Evolutionary conservation across 2,113 vertebrate species (phyloP).

Genomic region (Stomatorhinus ivindoensis): DNA sequence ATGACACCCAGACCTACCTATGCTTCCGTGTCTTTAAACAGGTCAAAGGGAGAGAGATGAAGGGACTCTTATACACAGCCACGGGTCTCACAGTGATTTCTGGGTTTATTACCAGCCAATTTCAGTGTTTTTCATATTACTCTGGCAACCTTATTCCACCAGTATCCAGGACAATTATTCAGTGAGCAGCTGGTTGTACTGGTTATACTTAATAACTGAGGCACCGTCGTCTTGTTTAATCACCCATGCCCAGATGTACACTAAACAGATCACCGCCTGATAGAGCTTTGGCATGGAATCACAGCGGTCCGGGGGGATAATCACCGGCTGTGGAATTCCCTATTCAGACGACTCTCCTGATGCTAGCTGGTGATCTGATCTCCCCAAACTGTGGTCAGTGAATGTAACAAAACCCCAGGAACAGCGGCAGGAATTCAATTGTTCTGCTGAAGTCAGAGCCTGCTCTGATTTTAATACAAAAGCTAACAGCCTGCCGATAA

Average conservation of each 20-base stretch:
- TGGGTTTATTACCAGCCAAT: not conserved
- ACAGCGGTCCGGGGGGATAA: not conserved
- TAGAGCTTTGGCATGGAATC: not conserved
- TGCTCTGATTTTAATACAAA: not conserved
- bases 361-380: not conserved
- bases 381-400: not conserved
- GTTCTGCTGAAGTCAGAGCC: not conserved
- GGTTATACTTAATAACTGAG: not conserved
- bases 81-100: not conserved
- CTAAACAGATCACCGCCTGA: not conserved
- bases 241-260: constrained; percentile 1
- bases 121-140: not conserved
- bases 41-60: not conserved
- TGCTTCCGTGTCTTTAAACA: not conserved
- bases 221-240: not conserved
- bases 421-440: not conserved
- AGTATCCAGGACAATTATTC: not conserved
- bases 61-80: not conserved
- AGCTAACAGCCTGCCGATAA: not conserved
- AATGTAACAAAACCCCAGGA: not conserved
- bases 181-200: not conserved
- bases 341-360: not conserved
- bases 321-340: not conserved
- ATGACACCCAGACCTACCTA: not conserved
- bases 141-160: not conserved